These are phyloP conservation scores for Cataglyphis cursor DNA, from an alignment of 2,888 invertebrate species.

Conservation along the genomic window DNA sequence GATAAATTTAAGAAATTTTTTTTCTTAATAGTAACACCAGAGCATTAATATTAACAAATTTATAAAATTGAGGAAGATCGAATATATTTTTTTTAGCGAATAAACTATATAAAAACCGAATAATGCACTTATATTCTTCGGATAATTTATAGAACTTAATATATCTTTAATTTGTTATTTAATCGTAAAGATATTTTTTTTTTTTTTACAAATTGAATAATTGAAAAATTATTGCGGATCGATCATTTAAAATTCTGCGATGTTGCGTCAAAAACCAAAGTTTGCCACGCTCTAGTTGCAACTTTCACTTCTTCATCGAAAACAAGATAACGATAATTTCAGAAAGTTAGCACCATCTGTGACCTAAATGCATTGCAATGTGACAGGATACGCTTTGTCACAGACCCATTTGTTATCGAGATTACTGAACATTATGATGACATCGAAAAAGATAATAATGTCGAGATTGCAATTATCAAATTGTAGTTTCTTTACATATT, in stretches of 20 bases:
- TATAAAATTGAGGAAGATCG: neutral
- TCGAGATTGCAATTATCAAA: neutral
- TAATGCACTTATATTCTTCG: neutral
- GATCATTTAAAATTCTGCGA: slow-evolving; percentile 10
- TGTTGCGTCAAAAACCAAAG: slow-evolving; percentile 32
- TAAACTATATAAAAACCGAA: neutral
- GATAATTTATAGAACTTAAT: neutral
- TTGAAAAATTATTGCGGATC: slow-evolving; percentile 11
- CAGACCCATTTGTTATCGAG: slow-evolving; percentile 1
- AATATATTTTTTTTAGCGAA: neutral
- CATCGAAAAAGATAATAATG: slow-evolving; percentile 7
- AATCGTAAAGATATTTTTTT: neutral
- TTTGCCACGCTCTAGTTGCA: slow-evolving; percentile 40
- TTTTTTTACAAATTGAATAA: neutral
- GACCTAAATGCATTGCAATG: slow-evolving; percentile 33
- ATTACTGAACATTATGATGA: neutral
- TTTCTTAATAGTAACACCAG: neutral
- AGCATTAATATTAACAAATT: neutral
- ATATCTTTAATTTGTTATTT: neutral
- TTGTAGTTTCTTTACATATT: neutral
- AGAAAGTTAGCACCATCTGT: slow-evolving; percentile 42
- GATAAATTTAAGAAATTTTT: neutral
- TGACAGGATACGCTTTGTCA: slow-evolving; percentile 2
- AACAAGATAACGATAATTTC: slow-evolving; percentile 40
- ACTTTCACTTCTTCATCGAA: slow-evolving; percentile 40